Percentiles rank a stretch among this genome's conserved stretches.
Evolutionary conservation across 2,113 vertebrate genomes (phyloP).

Genomic region (Melanerpes aurifrons): DNA sequence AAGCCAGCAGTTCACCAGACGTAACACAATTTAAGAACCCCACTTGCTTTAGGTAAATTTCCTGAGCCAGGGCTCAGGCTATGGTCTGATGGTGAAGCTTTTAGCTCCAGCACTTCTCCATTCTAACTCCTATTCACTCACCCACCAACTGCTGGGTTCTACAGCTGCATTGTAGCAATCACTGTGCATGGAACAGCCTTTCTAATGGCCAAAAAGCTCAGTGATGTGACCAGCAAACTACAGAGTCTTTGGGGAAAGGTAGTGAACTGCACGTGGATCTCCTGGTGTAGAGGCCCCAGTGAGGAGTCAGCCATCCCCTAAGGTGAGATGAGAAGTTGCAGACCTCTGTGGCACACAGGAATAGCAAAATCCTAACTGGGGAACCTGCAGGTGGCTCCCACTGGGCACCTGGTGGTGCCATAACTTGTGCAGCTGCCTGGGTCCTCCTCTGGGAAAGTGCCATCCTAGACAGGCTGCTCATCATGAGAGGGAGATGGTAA

Average conservation of each 20-base stretch:
- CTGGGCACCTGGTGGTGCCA: background rate
- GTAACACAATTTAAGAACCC: background rate
- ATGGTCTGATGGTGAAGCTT: background rate
- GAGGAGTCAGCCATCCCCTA: rapidly evolving
- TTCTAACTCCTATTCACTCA: background rate
- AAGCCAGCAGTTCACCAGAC: background rate
- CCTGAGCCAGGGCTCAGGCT: background rate
- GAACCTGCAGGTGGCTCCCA: background rate
- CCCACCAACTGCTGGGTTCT: background rate
- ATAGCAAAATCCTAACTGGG: background rate
- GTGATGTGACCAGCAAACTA: background rate
- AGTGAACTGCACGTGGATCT: background rate
- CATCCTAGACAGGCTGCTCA: background rate
- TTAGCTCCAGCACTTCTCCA: background rate
- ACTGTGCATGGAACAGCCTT: background rate
- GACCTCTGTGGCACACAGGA: background rate
- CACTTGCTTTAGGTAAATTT: background rate
- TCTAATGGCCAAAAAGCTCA: background rate
- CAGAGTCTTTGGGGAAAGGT: background rate
- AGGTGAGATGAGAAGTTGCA: background rate
- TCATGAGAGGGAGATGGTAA: background rate
- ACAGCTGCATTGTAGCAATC: background rate
- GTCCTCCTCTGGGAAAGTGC: background rate
- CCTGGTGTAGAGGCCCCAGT: background rate
- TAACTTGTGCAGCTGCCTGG: background rate